These are phyloP conservation scores for Andrena bicolor DNA, from an alignment of 2,888 invertebrate genomes.

Conservation along the genomic window DNA sequence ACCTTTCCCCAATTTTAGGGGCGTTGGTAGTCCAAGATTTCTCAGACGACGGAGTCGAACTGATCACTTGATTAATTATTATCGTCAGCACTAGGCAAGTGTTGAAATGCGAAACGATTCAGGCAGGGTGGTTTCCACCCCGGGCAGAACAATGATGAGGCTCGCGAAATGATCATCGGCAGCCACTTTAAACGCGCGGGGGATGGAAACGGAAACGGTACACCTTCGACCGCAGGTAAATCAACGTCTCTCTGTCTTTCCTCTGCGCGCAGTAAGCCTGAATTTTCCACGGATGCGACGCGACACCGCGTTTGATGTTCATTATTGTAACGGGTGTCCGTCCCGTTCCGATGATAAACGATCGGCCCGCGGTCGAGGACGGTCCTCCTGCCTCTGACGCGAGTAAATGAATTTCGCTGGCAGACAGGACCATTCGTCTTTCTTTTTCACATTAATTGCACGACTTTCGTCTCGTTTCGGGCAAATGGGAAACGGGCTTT, in stretches of 20 bases:
- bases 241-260: slow-evolving; percentile 47
- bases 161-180: slow-evolving; percentile 11
- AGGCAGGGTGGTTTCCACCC: not conserved
- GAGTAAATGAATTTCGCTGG: not conserved
- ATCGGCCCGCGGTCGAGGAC: slow-evolving; percentile 11
- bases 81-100: not conserved
- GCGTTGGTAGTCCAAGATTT: not conserved
- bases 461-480: slow-evolving; percentile 12
- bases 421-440: no score
- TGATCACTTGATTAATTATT: not conserved
- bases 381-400: not conserved
- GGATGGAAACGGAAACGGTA: slow-evolving; percentile 54
- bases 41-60: not conserved
- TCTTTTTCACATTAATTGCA: slow-evolving; percentile 21
- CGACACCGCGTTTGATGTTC: slow-evolving; percentile 30
- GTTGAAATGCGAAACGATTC: not conserved
- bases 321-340: slow-evolving; percentile 35
- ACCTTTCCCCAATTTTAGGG: no score
- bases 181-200: slow-evolving; percentile 5
- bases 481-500: slow-evolving; percentile 2
- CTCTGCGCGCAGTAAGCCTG: slow-evolving; percentile 4
- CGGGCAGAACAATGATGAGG: slow-evolving; percentile 1
- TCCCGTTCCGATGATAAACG: slow-evolving; percentile 41
- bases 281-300: slow-evolving; percentile 6
- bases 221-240: slow-evolving; percentile 64